Evolutionary conservation across 2,113 vertebrate genomes (phyloP), one percentile per base, ranked within the genome.

Genomic region (Xiphorhynchus elegans): DNA sequence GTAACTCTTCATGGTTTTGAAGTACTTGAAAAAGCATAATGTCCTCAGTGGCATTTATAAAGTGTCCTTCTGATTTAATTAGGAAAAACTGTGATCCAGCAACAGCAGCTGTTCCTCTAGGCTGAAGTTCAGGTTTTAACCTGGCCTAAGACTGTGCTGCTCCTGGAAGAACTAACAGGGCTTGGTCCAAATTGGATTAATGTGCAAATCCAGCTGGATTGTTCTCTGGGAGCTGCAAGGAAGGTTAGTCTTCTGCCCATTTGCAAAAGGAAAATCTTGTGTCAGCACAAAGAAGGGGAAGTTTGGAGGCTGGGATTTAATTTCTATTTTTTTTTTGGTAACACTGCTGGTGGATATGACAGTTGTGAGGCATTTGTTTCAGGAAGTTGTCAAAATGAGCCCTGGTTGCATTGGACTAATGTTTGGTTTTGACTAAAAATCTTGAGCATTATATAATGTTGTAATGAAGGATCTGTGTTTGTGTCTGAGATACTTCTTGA

Each of bases 71-170:
- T 80, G 40, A 72, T 90, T 92, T 90, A 93, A 73, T 96, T 87
- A 82, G 80, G 62, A 79, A 73, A 66, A 88, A 49, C 59, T 69
- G 47, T 81, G 70, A 46, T 95, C 94, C 72, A 86, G 10, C 67
- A 56, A 40, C 25, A 85, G 70, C 82, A 93, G 59, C 88, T 90
- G 58, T 53, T 93, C 31, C 49, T 82, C 52, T 75, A 87, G 75
- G 67, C 90, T 95, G 88, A 73, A 69, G 46, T 90, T 97, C 78
- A 92, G 53, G 9, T 87, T 90, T 91, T 79, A 85, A 46, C 70
- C 59, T 80, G 87, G 70, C 16, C 21, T 60, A 64, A 72, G 50
- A 37, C 60, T 68, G 4, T 87, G 60, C 47, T 94, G 69, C 39
- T 84, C 62, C 39, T 84, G 58, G 15, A 93, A 76, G 66, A 82